These are phyloP conservation scores for Tenebrio molitor DNA, from an alignment of 1,140 invertebrate genomes.

Conservation along the genomic window DNA sequence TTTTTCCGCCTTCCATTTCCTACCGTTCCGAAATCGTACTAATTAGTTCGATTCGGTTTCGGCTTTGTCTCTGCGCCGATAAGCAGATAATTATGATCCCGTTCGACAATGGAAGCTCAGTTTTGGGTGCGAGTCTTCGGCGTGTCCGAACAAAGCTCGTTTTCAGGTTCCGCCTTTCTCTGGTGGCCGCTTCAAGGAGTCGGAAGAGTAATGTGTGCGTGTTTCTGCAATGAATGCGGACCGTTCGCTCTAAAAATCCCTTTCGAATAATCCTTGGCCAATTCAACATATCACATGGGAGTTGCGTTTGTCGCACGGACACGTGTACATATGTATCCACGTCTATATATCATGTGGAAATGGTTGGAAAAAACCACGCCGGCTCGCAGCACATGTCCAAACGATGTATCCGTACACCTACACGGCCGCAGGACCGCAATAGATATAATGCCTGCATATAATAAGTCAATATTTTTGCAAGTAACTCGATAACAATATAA, in stretches of 20 bases:
- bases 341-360: conserved; percentile 42
- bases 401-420: conserved; percentile 47
- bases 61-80: not conserved
- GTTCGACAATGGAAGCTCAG: conserved; percentile 1
- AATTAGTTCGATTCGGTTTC: conserved; percentile 18
- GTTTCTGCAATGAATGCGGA: conserved; percentile 20
- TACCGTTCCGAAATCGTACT: conserved; percentile 15
- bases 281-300: conserved; percentile 33
- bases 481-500: conserved; percentile 66
- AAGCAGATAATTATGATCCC: conserved; percentile 6
- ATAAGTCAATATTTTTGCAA: conserved; percentile 66
- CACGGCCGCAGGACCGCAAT: conserved; percentile 31
- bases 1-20: conserved; percentile 21
- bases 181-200: no score
- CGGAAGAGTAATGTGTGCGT: conserved; percentile 23
- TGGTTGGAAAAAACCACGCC: conserved; percentile 25
- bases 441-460: conserved; percentile 59
- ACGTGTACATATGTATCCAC: conserved; percentile 39
- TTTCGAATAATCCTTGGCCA: conserved; percentile 41
- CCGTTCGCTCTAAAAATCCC: conserved; percentile 19
- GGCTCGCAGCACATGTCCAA: conserved; percentile 38
- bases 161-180: no score
- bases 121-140: conserved; percentile 9
- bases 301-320: conserved; percentile 31
- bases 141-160: not conserved